A percentile compares a stretch with the other conserved stretches of the same genome.
phyloP scores from a whole-genome alignment of 2,113 vertebrate species.

The Lophotis ruficrista region DNA sequence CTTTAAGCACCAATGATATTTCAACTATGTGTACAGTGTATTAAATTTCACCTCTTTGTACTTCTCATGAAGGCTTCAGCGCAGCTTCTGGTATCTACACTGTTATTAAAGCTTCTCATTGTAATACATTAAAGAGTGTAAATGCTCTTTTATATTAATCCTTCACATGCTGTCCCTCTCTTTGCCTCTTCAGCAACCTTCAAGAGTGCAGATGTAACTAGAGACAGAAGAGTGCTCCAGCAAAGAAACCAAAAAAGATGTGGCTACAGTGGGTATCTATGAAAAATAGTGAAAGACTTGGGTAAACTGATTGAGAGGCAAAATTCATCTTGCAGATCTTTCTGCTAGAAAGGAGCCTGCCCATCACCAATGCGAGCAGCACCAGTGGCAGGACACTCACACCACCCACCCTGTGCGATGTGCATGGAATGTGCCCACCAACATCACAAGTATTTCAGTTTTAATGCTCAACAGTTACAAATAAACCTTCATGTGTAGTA shows the following conservation, averaged over 20 bases:
- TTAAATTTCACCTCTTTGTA: background rate
- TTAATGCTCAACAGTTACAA: fast-evolving
- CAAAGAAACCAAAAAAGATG: background rate
- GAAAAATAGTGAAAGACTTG: fast-evolving
- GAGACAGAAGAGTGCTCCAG: background rate
- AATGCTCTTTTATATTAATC: background rate
- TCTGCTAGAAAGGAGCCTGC: background rate
- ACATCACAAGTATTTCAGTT: background rate
- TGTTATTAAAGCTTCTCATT: background rate
- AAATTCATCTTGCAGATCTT: background rate
- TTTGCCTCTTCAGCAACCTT: background rate
- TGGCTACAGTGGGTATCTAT: fast-evolving
- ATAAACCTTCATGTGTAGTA: background rate
- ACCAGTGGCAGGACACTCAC: fast-evolving
- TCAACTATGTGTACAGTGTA: background rate
- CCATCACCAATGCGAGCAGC: background rate
- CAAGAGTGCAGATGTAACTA: background rate
- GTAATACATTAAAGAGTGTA: background rate
- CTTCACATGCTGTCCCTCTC: background rate
- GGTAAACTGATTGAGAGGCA: background rate
- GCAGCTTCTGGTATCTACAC: background rate
- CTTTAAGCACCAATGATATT: constrained; percentile 12
- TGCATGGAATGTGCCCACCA: fast-evolving
- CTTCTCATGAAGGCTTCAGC: background rate
- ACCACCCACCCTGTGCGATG: fast-evolving